A percentile compares a stretch with the other conserved stretches of the same genome.
Conservation (phyloP, 2,888 invertebrate species). For the Spisula subtruncata region DNA sequence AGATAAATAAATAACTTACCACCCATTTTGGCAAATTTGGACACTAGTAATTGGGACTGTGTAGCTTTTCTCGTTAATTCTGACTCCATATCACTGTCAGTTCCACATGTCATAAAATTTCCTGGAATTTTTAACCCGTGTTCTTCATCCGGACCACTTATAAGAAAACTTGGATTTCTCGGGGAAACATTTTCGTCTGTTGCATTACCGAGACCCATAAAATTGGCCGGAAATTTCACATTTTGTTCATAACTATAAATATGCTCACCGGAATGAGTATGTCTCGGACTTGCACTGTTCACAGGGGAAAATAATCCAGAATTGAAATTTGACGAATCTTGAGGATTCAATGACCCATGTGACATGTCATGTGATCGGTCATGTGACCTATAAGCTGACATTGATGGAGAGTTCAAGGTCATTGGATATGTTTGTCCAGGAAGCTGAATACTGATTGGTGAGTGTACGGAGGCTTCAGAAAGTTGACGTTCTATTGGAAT, state of each 20-base stretch:
- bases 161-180: slow-evolving; percentile 45
- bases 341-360: slow-evolving; percentile 7
- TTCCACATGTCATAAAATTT: slow-evolving; percentile 59
- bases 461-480: slow-evolving; percentile 44
- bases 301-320: slow-evolving; percentile 31
- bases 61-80: slow-evolving; percentile 33
- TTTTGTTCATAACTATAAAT: slow-evolving; percentile 23
- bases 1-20: slow-evolving; percentile 42
- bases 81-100: slow-evolving; percentile 53
- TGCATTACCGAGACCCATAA: slow-evolving; percentile 25
- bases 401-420: slow-evolving; percentile 44
- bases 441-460: slow-evolving; percentile 57
- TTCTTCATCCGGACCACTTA: slow-evolving; percentile 39
- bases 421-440: slow-evolving; percentile 61
- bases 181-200: slow-evolving; percentile 24
- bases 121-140: slow-evolving; percentile 54
- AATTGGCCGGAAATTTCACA: slow-evolving; percentile 44
- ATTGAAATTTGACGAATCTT: slow-evolving; percentile 21
- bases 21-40: slow-evolving; percentile 72
- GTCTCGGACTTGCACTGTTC: slow-evolving; percentile 12
- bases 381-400: not conserved
- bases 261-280: not conserved
- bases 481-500: slow-evolving; percentile 79
- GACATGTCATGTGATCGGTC: not conserved
- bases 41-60: slow-evolving; percentile 49